Evolutionary conservation across 2,888 invertebrate genomes (phyloP).

Genomic region (Coremacera marginata): DNA sequence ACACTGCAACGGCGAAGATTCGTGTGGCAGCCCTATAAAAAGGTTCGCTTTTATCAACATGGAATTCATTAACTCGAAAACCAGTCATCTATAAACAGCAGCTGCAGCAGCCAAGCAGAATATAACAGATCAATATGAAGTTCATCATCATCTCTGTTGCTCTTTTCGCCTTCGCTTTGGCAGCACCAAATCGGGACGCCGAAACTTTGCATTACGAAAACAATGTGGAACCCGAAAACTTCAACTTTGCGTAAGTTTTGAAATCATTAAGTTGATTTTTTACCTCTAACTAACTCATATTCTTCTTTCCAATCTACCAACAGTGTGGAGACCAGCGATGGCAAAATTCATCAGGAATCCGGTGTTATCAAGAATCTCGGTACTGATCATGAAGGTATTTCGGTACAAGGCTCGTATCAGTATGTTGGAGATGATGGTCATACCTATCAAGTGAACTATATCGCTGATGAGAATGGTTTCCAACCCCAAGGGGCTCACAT

Average conservation of each 20-base stretch:
- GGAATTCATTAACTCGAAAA: conserved; percentile 46
- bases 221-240: conserved; percentile 49
- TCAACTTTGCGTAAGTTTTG: conserved; percentile 43
- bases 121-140: background rate
- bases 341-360: conserved; percentile 70
- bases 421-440: conserved; percentile 73
- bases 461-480: conserved; percentile 68
- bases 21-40: too few relatives aligned
- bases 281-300: background rate
- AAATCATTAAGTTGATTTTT: background rate
- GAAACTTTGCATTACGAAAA: conserved; percentile 46
- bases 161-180: conserved; percentile 37
- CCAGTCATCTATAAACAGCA: conserved; percentile 26
- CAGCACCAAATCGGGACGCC: conserved; percentile 43
- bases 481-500: conserved; percentile 71
- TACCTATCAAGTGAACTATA: conserved; percentile 72
- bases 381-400: conserved; percentile 71
- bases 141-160: conserved; percentile 11
- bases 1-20: too few relatives aligned
- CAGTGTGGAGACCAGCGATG: conserved; percentile 70
- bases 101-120: background rate
- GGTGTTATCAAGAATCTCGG: conserved; percentile 72
- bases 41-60: too few relatives aligned
- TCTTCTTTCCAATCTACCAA: background rate
- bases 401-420: conserved; percentile 71